phyloP scores from a whole-genome alignment of 2,888 invertebrate species.

The Nasonia oneida region DNA sequence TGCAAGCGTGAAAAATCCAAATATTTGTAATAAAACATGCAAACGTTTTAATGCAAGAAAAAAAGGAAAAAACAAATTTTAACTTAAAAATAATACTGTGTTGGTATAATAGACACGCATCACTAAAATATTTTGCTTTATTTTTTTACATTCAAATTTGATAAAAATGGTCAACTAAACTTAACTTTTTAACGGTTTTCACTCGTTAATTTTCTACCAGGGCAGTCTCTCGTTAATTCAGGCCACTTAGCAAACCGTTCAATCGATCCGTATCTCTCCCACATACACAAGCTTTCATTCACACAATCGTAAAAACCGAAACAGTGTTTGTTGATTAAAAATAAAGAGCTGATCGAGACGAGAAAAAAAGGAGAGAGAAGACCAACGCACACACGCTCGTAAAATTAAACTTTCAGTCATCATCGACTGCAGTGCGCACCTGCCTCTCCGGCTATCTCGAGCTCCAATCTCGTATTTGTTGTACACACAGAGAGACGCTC shows the following conservation, averaged over 20 bases:
- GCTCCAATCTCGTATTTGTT: conserved; percentile 50
- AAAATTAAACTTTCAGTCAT: conserved; percentile 55
- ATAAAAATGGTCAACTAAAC: too few relatives aligned
- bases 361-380: background rate
- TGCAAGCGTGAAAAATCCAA: too few relatives aligned
- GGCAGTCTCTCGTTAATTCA: background rate
- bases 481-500: conserved; percentile 12
- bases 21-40: too few relatives aligned
- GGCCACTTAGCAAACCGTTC: background rate
- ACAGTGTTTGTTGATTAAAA: conserved; percentile 30
- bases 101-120: too few relatives aligned
- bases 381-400: conserved; percentile 11
- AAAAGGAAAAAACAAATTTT: too few relatives aligned
- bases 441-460: conserved; percentile 1
- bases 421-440: conserved; percentile 35
- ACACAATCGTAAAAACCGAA: background rate
- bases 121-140: too few relatives aligned
- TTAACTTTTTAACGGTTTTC: too few relatives aligned
- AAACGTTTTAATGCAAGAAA: too few relatives aligned
- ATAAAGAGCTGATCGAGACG: background rate
- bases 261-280: background rate
- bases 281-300: background rate
- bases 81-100: too few relatives aligned
- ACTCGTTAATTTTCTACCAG: too few relatives aligned
- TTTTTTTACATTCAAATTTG: too few relatives aligned